Conservation (phyloP, 2,797 vertebrate genomes). For the Orestias chungarensis region DNA sequence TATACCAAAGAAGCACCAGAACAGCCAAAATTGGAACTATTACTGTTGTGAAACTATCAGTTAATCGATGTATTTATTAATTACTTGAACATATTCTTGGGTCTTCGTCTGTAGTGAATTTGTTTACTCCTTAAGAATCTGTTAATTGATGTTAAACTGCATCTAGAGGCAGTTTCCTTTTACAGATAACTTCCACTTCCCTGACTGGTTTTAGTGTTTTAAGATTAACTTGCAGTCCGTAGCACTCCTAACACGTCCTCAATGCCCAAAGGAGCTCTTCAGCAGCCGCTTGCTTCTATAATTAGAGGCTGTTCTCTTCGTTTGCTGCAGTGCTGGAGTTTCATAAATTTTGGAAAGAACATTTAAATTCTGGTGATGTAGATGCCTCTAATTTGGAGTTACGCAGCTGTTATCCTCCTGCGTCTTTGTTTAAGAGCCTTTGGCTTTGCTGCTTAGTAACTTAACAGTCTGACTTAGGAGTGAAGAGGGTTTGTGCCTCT, state of each 20-base stretch:
- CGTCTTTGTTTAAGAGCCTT: neutral
- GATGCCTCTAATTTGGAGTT: conserved; percentile 9
- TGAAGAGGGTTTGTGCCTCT: conserved; percentile 6
- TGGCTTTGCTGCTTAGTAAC: neutral
- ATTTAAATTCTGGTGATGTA: conserved; percentile 22
- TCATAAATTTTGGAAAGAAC: conserved; percentile 27
- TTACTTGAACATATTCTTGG: neutral
- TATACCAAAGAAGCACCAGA: neutral
- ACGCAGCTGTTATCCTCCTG: neutral
- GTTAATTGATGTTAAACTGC: conserved; percentile 13
- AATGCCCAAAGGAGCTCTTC: conserved; percentile 43
- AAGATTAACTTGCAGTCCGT: conserved; percentile 27
- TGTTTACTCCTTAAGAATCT: conserved; percentile 12
- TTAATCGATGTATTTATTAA: neutral
- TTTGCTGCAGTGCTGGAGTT: conserved; percentile 11
- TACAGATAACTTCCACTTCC: conserved; percentile 25
- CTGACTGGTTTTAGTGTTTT: conserved; percentile 30
- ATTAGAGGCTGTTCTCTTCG: conserved; percentile 45
- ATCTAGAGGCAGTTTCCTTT: conserved; percentile 10
- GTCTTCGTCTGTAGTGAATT: neutral
- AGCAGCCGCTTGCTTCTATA: conserved; percentile 42
- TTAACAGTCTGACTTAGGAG: neutral
- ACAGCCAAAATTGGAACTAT: neutral
- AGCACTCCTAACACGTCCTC: conserved; percentile 12
- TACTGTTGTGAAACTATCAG: conserved; percentile 1